Evolutionary conservation across 2,797 vertebrate species (phyloP), one percentile per base, ranked within the genome.

Genomic region (Knipowitschia caucasica): DNA sequence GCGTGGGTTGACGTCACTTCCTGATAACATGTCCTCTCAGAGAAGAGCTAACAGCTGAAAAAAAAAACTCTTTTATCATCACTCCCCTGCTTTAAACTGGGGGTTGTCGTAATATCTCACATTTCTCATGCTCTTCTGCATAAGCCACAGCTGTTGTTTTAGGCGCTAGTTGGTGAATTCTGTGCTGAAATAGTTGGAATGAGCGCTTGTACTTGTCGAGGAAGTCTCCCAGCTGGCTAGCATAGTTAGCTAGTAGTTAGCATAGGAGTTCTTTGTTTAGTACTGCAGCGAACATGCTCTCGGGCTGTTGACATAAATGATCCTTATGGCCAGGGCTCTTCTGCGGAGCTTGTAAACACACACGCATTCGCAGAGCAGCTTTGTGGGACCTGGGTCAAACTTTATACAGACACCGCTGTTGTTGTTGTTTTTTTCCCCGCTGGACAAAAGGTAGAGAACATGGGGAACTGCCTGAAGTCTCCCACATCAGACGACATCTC

Each of bases 381-480:
- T n/a, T 31, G 26, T 42, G 4, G 60, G 14, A 40, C 27, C 12
- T 57, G 67, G n/a, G 4, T 27, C 55, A 63, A 75, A 70, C 54
- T 80, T 73, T 56, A 80, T 73, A 65, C 52, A 36, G 50, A 53
- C 11, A 60, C 26, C 24, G 12, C 62, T 61, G n/a, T 27, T 51
- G 36, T 21, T 39, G 57, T 54, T n/a, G n/a, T n/a, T n/a, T n/a
- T n/a, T n/a, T n/a, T 69, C 44, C 38, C 2, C 56, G 69, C 49
- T 20, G 55, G 59, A 36, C 67, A 61, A 64, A 58, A 57, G 63
- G n/a, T n/a, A n/a, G 49, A 80, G 87, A 91, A 53, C 46, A 97
- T 97, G 95, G 95, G 95, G 68, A 97, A 97, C 84, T 98, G 95
- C 88, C 91, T 98, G 52, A 96, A 95, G 82, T 94, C 95, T 52